Conservation (phyloP, 2,888 invertebrate species). For the Digitonthophagus gazella region DNA sequence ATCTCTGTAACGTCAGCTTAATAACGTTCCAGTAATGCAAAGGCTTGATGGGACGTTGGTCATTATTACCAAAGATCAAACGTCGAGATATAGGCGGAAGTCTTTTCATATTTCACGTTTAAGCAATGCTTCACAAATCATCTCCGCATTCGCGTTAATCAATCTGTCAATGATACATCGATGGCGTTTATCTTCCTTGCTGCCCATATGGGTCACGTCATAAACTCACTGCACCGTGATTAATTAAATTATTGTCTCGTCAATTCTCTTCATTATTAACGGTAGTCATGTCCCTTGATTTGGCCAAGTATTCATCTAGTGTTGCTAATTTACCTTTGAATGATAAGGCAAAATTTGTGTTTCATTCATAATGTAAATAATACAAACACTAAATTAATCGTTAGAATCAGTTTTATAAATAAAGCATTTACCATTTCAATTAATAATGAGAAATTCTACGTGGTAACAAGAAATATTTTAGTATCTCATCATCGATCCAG, state of each 20-base stretch:
- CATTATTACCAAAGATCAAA: neutral
- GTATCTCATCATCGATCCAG: neutral
- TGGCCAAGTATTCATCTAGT: neutral
- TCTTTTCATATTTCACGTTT: neutral
- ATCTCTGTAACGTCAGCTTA: too few relatives aligned
- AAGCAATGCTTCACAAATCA: neutral
- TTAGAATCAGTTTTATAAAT: too few relatives aligned
- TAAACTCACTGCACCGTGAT: neutral
- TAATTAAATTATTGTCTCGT: neutral
- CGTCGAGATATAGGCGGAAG: neutral
- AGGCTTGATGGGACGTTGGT: neutral
- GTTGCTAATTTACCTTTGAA: neutral
- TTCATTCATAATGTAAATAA: neutral
- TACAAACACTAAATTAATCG: too few relatives aligned
- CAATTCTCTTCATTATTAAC: neutral
- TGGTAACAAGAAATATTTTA: too few relatives aligned
- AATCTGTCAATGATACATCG: neutral
- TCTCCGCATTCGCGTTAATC: neutral
- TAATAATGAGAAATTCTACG: too few relatives aligned
- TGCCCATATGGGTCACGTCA: neutral
- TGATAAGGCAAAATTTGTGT: too few relatives aligned
- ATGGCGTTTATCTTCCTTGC: neutral
- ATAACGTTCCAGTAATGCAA: too few relatives aligned
- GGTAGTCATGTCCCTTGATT: neutral
- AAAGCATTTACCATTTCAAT: too few relatives aligned